These are phyloP conservation scores for Onthophagus sagittarius DNA, from an alignment of 2,888 invertebrate genomes.

Conservation along the genomic window DNA sequence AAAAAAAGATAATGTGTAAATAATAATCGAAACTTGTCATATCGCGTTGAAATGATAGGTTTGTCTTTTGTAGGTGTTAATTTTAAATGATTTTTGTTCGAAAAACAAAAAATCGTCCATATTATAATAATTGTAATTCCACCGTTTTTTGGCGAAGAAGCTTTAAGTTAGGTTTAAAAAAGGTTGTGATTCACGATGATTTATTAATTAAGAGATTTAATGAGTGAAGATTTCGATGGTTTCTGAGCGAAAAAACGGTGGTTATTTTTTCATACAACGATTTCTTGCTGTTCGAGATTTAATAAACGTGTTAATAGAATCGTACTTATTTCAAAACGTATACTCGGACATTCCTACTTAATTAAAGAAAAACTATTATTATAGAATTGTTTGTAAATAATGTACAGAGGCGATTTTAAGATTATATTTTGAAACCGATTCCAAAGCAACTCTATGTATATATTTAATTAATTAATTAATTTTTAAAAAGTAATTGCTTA, in stretches of 20 bases:
- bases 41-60: not conserved
- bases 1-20: not conserved
- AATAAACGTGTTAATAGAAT: not conserved
- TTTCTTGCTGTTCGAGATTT: constrained; percentile 2
- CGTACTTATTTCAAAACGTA: not conserved
- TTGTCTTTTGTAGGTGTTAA: not conserved
- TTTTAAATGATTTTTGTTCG: not conserved
- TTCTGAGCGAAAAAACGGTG: not conserved
- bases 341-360: constrained; percentile 28
- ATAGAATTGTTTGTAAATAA: constrained; percentile 29
- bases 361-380: constrained; percentile 18
- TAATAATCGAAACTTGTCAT: not conserved
- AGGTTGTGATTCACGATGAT: constrained; percentile 5
- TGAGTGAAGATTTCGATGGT: not conserved
- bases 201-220: not conserved
- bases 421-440: constrained; percentile 45
- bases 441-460: constrained; percentile 44
- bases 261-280: constrained; percentile 8
- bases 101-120: not conserved
- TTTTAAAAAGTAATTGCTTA: constrained; percentile 35
- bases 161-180: not conserved
- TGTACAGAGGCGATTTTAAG: constrained; percentile 38
- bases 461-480: constrained; percentile 33
- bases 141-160: not conserved
- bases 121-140: not conserved